Evolutionary conservation across 2,888 invertebrate genomes (phyloP).

Genomic region (Philereme transversata): DNA sequence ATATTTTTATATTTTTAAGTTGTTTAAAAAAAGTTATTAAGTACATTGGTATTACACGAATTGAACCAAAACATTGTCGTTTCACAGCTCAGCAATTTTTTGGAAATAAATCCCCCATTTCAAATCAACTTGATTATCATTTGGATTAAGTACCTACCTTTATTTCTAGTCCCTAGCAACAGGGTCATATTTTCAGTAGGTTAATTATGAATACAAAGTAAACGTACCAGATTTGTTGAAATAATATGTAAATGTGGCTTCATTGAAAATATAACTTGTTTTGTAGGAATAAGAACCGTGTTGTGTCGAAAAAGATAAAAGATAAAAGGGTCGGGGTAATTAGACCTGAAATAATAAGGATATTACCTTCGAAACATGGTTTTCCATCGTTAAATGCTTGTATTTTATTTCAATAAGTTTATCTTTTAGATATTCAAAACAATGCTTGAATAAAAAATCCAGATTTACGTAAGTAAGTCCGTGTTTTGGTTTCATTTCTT

Average conservation of each 20-base stretch:
- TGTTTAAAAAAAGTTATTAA: too few species aligned
- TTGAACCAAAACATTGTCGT: not conserved
- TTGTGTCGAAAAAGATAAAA: constrained; percentile 2
- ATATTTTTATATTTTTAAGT: too few species aligned
- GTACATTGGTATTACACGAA: too few species aligned
- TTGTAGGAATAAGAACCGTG: constrained; percentile 6
- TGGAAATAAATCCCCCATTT: not conserved
- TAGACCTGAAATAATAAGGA: not conserved
- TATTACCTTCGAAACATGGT: too few species aligned
- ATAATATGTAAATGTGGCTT: constrained; percentile 12
- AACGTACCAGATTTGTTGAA: constrained; percentile 9
- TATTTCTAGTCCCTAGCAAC: constrained; percentile 13
- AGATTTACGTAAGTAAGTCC: too few species aligned
- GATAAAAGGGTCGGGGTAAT: constrained; percentile 23
- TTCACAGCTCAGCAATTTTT: not conserved
- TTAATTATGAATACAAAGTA: constrained; percentile 31
- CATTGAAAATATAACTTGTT: constrained; percentile 1
- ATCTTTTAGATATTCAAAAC: too few species aligned
- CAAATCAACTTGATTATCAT: not conserved
- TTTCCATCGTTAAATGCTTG: too few species aligned
- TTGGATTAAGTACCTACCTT: not conserved
- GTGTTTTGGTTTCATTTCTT: too few species aligned
- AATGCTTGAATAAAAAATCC: too few species aligned
- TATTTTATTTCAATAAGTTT: too few species aligned
- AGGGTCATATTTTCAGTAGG: constrained; percentile 18